phyloP scores from a whole-genome alignment of 2,888 invertebrate genomes.

The Sinohyriopsis cumingii region DNA sequence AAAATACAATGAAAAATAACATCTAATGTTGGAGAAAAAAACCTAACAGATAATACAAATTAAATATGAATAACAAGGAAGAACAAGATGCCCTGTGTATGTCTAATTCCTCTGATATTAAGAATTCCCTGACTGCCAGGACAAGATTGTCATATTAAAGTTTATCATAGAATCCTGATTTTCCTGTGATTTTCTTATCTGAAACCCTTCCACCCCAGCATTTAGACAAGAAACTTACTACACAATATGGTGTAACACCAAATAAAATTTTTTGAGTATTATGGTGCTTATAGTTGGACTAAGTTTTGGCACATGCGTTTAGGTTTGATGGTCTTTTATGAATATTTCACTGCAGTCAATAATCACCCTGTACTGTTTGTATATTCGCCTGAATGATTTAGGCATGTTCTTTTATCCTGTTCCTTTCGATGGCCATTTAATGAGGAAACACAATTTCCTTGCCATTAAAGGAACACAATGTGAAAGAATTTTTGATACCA shows the following conservation, averaged over 20 bases:
- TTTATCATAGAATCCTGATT: slow-evolving; percentile 13
- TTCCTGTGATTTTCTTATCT: slow-evolving; percentile 14
- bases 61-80: no score
- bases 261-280: slow-evolving; percentile 16
- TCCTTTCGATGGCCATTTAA: slow-evolving; percentile 2
- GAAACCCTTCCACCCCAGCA: slow-evolving; percentile 16
- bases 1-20: no score
- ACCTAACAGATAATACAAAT: no score
- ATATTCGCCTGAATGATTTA: slow-evolving; percentile 11
- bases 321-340: slow-evolving; percentile 14
- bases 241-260: slow-evolving; percentile 14
- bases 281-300: slow-evolving; percentile 17
- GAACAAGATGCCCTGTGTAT: neutral
- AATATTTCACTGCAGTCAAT: slow-evolving; percentile 22
- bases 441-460: neutral
- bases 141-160: slow-evolving; percentile 13
- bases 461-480: slow-evolving; percentile 1
- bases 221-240: slow-evolving; percentile 10
- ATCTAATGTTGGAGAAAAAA: no score
- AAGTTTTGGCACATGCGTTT: slow-evolving; percentile 7
- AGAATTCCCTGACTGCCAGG: slow-evolving; percentile 21
- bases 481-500: slow-evolving; percentile 1
- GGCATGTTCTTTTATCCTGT: slow-evolving; percentile 3
- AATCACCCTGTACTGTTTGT: slow-evolving; percentile 11
- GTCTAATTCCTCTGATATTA: slow-evolving; percentile 16